Conservation (phyloP, 2,888 invertebrate genomes). For the Netelia inedita region DNA sequence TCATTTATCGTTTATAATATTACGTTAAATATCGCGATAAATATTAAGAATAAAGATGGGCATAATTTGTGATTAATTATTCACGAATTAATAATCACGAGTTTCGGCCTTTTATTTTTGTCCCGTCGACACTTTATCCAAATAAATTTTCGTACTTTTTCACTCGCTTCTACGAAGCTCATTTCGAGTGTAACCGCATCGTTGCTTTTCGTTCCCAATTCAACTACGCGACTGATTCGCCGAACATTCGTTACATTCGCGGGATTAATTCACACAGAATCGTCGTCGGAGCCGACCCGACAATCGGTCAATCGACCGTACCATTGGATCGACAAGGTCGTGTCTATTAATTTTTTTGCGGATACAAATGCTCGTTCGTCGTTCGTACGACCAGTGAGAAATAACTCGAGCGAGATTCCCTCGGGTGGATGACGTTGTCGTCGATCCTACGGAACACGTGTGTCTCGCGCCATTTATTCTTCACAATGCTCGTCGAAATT, state of each 20-base stretch:
- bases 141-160: neutral
- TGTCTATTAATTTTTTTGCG: slow-evolving; percentile 54
- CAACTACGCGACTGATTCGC: neutral
- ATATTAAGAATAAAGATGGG: neutral
- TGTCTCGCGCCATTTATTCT: neutral
- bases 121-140: neutral
- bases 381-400: slow-evolving; percentile 14
- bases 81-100: neutral
- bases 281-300: neutral
- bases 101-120: neutral
- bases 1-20: slow-evolving; percentile 25
- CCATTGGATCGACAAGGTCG: slow-evolving; percentile 61
- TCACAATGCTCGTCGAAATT: neutral
- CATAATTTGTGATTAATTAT: neutral
- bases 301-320: slow-evolving; percentile 52
- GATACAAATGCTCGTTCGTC: slow-evolving; percentile 36
- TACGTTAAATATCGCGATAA: neutral
- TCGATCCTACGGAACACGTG: neutral
- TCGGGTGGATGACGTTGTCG: slow-evolving; percentile 30
- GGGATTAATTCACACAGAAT: neutral
- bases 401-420: slow-evolving; percentile 16
- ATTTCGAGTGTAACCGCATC: neutral
- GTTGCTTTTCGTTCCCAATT: neutral
- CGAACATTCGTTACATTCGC: neutral
- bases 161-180: neutral